Percentiles rank a stretch among this genome's conserved stretches.
These are phyloP conservation scores for Dromas ardeola DNA, from an alignment of 2,113 vertebrate genomes.

Conservation along the genomic window DNA sequence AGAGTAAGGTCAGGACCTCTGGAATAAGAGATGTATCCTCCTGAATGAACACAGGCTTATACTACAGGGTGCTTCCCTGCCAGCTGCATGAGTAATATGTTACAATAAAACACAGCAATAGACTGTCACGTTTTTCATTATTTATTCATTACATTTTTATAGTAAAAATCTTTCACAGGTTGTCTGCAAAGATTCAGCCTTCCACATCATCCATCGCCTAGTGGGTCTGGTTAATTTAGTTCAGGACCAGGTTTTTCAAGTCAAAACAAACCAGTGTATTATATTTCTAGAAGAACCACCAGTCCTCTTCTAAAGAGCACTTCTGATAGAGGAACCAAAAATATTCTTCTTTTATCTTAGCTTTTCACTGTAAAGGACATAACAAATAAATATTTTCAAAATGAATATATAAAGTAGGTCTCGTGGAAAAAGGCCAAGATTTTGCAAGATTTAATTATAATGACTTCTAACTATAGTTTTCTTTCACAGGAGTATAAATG, in stretches of 20 bases:
- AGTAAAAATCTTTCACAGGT: not conserved
- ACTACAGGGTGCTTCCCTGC: not conserved
- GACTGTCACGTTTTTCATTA: not conserved
- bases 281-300: not conserved
- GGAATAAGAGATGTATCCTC: not conserved
- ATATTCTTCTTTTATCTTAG: not conserved
- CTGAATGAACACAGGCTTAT: not conserved
- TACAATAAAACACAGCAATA: not conserved
- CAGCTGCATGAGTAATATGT: not conserved
- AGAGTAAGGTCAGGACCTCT: not conserved
- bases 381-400: not conserved
- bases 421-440: not conserved
- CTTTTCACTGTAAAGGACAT: not conserved
- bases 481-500: not conserved
- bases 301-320: not conserved
- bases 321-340: not conserved
- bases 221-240: not conserved
- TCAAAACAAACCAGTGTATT: not conserved
- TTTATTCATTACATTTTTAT: conserved; percentile 30
- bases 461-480: not conserved
- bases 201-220: not conserved
- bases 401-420: not conserved
- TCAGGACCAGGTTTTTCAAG: not conserved
- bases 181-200: not conserved
- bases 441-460: not conserved